These are phyloP conservation scores for Proteles cristata DNA, from an alignment of 2,113 vertebrate genomes.

Conservation along the genomic window DNA sequence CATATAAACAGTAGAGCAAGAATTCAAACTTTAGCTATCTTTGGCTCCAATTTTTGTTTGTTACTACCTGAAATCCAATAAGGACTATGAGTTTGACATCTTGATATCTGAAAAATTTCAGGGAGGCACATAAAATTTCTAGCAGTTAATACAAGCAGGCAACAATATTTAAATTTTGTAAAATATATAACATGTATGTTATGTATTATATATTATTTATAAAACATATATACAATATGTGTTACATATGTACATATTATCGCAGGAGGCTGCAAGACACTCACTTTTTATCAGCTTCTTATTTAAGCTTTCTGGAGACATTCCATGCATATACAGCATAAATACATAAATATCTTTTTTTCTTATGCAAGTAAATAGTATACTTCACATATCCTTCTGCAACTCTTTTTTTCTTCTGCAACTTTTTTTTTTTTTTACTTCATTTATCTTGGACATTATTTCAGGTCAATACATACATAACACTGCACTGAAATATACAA, in stretches of 20 bases:
- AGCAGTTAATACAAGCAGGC: neutral
- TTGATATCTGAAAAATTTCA: conserved; percentile 5
- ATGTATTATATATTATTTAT: neutral
- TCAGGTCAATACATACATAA: neutral
- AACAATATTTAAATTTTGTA: neutral
- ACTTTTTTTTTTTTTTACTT: neutral
- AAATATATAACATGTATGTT: neutral
- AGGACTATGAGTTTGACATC: neutral
- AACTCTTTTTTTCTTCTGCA: neutral
- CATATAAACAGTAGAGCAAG: neutral
- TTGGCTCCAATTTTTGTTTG: neutral
- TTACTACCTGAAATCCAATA: neutral
- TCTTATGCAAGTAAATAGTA: neutral
- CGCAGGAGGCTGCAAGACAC: neutral
- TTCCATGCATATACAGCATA: neutral
- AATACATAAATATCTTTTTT: neutral
- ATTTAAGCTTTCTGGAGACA: neutral
- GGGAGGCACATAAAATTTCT: neutral
- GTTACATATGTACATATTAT: neutral
- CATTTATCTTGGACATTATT: neutral
- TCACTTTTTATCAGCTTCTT: neutral
- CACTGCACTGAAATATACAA: too few relatives aligned
- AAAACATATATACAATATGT: neutral
- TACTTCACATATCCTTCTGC: neutral
- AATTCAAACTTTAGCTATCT: neutral